Base-by-base conservation (phyloP, 2,888 invertebrate genomes). In the Oligia latruncula region DNA sequence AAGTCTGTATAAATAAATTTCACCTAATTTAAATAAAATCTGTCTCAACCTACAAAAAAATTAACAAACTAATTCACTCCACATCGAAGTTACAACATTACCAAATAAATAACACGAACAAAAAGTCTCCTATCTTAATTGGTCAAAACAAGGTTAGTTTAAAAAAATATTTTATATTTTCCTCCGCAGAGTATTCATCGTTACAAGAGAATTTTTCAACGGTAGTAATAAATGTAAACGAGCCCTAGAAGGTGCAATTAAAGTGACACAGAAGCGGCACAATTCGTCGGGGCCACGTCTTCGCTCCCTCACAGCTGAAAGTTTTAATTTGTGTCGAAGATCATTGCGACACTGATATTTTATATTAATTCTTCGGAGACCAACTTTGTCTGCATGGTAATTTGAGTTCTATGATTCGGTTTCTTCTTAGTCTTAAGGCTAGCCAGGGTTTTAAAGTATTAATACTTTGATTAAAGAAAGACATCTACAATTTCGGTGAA, bases 141-240 rank as follows among this genome's bases (percentile, higher is more conserved):
- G 68, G 58, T 71, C 67, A 77, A 71, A 78, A 82, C 77, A 82
- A 82, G 77, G 65, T 83, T 80, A 76, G 75, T 85, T 76, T 35
- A 70, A 72, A 80, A 78, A 83, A 75, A 84, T 71, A 80, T 77
- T 76, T 80, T 67, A 71, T 77, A 79, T 83, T 80, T 88, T 71
- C 46, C 68, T 70, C 43, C 65, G 64, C 78, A 83, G 84, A 85
- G 85, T 89, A 92, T 92, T 92, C 91, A 91, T 90, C 81, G 89
- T 86, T 87, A 88, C 88, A 88, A 85, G 87, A 81, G 87, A 91
- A 88, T 92, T 92, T 92, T 92, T 93, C 92, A 86, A 88, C 87
- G 91, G 91, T 87, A 87, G 92, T 92, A 93, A 94, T 95, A 94
- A 94, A 94, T 93, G 94, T 93, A 93, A 94, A 94, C 93, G 93